Evolutionary conservation across 2,888 invertebrate genomes (phyloP).

Genomic region (Nesidiocoris tenuis): DNA sequence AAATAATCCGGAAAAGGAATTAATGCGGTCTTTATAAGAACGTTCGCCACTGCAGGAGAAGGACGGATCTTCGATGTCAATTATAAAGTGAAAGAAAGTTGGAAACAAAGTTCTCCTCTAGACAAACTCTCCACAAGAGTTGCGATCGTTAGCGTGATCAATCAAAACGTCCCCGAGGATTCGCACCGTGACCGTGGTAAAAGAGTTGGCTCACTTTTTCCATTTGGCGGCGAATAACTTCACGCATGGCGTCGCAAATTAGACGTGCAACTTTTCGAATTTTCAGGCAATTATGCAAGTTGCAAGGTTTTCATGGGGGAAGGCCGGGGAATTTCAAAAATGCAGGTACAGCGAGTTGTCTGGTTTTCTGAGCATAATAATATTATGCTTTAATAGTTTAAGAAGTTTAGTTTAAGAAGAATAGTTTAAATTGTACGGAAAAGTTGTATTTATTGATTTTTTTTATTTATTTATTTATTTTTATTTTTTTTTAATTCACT

Average conservation of each 20-base stretch:
- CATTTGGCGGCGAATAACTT: background rate
- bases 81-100: background rate
- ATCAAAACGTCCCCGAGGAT: background rate
- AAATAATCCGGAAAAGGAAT: background rate
- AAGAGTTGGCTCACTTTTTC: background rate
- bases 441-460: too few relatives aligned
- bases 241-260: background rate
- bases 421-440: too few relatives aligned
- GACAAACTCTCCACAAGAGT: background rate
- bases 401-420: too few relatives aligned
- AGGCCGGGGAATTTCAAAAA: background rate
- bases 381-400: too few relatives aligned
- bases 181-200: background rate
- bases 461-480: too few relatives aligned
- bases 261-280: background rate
- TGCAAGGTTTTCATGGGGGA: background rate
- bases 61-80: background rate
- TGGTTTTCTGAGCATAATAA: too few relatives aligned
- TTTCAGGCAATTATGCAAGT: background rate
- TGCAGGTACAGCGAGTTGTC: too few relatives aligned
- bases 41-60: background rate
- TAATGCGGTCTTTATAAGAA: background rate
- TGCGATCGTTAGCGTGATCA: background rate
- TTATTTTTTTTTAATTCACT: too few relatives aligned
- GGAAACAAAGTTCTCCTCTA: background rate